These are phyloP conservation scores for Stramonita haemastoma DNA, from an alignment of 2,888 invertebrate species.

Conservation along the genomic window DNA sequence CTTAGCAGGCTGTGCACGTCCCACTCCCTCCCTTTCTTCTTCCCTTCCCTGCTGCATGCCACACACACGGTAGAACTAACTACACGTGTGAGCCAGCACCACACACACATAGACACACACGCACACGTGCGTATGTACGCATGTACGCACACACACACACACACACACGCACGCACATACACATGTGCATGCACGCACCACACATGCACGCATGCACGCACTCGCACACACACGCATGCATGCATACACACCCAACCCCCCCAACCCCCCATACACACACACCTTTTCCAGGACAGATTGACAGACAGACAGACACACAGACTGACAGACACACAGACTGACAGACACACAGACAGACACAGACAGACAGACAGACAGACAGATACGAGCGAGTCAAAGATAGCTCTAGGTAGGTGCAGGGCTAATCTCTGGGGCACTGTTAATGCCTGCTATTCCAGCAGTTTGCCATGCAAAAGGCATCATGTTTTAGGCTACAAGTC, in stretches of 20 bases:
- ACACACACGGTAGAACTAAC: no score
- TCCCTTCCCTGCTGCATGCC: neutral
- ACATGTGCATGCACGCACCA: neutral
- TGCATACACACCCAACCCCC: neutral
- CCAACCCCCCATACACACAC: neutral
- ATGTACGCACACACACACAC: neutral
- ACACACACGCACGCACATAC: conserved; percentile 3
- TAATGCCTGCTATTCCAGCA: no score
- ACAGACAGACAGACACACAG: neutral
- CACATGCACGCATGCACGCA: conserved; percentile 5
- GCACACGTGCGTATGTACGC: conserved; percentile 18
- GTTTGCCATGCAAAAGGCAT: no score
- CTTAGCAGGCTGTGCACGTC: neutral
- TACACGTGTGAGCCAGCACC: neutral
- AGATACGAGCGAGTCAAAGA: neutral
- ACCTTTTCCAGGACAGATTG: neutral
- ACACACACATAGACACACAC: conserved; percentile 38
- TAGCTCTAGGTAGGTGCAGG: neutral
- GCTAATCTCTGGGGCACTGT: no score
- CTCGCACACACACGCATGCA: conserved; percentile 28
- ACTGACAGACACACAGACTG: neutral
- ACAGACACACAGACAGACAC: neutral
- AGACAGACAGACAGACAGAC: neutral
- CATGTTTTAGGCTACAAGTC: neutral
- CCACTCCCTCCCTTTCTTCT: neutral